These are phyloP conservation scores for Nemoura dubitans DNA, from an alignment of 2,888 invertebrate genomes.

Conservation along the genomic window DNA sequence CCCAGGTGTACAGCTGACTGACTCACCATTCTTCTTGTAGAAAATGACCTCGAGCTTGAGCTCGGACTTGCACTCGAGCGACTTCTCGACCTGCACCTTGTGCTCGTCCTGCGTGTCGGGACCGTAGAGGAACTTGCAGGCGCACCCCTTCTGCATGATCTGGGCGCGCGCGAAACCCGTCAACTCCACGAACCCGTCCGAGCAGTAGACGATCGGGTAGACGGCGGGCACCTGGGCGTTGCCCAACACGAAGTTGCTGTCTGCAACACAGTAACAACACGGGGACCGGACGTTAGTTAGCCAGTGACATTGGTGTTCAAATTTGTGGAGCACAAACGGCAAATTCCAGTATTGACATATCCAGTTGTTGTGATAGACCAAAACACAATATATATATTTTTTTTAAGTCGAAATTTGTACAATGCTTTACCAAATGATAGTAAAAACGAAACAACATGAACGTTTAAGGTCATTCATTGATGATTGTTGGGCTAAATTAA, in stretches of 20 bases:
- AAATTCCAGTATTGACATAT: too few relatives aligned
- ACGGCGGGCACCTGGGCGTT: slow-evolving; percentile 89
- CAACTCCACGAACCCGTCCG: slow-evolving; percentile 95
- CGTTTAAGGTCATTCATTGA: too few relatives aligned
- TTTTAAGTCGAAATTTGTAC: too few relatives aligned
- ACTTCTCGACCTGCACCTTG: slow-evolving; percentile 87
- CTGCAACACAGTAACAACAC: slow-evolving; percentile 65
- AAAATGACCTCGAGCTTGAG: slow-evolving; percentile 93
- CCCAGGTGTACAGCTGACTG: background rate
- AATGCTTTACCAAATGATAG: too few relatives aligned
- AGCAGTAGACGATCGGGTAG: slow-evolving; percentile 95
- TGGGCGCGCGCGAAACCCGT: slow-evolving; percentile 92
- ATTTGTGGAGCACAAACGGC: too few relatives aligned
- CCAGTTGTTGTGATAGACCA: too few relatives aligned
- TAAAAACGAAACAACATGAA: too few relatives aligned
- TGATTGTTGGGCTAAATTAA: too few relatives aligned
- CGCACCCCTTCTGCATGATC: slow-evolving; percentile 97
- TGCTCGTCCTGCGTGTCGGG: slow-evolving; percentile 90
- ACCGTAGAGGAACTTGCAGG: slow-evolving; percentile 93
- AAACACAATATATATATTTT: too few relatives aligned
- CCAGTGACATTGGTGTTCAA: too few relatives aligned
- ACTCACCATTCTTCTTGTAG: slow-evolving; percentile 93
- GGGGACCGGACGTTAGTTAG: background rate
- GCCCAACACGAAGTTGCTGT: slow-evolving; percentile 95
- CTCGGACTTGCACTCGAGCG: slow-evolving; percentile 89